phyloP scores from a whole-genome alignment of 2,797 vertebrate genomes.

The Lepidocolaptes lacrymiger region DNA sequence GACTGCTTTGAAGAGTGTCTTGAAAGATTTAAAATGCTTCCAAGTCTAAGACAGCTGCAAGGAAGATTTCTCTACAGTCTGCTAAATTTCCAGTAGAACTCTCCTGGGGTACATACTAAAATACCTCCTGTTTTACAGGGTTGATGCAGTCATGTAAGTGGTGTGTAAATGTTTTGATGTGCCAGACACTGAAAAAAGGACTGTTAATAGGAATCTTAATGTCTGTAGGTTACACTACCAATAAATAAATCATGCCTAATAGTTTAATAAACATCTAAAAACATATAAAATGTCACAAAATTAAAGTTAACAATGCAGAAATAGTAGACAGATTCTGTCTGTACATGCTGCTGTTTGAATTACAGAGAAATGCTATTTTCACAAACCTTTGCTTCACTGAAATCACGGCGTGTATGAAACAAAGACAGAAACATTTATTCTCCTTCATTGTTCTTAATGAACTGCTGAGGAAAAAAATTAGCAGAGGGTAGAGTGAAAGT shows the following conservation, averaged over 20 bases:
- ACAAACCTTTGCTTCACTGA: background rate
- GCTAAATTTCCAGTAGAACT: background rate
- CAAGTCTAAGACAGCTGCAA: background rate
- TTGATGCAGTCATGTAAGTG: background rate
- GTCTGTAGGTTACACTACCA: background rate
- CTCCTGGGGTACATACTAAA: background rate
- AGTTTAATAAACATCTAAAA: background rate
- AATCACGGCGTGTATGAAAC: background rate
- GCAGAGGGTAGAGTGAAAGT: background rate
- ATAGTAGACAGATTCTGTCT: background rate
- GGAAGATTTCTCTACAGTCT: background rate
- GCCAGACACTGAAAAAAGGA: background rate
- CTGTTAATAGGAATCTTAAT: background rate
- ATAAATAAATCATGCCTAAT: background rate
- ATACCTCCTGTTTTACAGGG: background rate
- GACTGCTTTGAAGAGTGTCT: background rate
- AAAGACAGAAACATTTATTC: background rate
- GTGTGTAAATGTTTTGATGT: background rate
- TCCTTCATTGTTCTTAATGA: background rate
- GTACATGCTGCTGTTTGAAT: background rate
- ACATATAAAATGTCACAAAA: background rate
- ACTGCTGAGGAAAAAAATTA: slow-evolving; percentile 4
- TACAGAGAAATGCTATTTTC: background rate
- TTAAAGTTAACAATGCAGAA: background rate
- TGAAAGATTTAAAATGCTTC: slow-evolving; percentile 7